These are phyloP conservation scores for Pipistrellus kuhlii DNA, from an alignment of 2,797 vertebrate genomes.

Conservation along the genomic window DNA sequence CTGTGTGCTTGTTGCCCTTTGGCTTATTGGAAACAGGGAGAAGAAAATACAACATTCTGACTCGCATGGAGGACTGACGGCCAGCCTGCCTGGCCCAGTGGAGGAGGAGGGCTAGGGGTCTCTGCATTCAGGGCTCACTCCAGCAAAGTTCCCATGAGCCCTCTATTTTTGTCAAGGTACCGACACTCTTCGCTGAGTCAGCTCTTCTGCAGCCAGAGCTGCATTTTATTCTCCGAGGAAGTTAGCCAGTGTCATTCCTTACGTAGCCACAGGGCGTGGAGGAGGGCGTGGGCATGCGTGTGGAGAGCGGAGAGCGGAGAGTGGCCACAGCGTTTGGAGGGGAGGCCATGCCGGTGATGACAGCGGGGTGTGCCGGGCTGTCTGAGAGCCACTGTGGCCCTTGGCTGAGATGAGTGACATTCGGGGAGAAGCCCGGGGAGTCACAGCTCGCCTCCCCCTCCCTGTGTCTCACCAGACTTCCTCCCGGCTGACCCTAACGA, in stretches of 20 bases:
- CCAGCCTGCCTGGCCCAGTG: too few relatives aligned
- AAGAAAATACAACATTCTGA: neutral
- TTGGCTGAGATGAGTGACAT: neutral
- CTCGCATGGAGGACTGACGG: accelerated
- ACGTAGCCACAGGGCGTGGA: neutral
- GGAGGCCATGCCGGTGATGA: neutral
- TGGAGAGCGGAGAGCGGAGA: too few relatives aligned
- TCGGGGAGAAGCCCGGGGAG: neutral
- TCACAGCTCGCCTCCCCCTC: neutral
- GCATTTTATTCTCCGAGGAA: too few relatives aligned
- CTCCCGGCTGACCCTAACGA: neutral
- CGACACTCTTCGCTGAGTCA: too few relatives aligned
- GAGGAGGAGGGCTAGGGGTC: too few relatives aligned
- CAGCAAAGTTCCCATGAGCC: neutral
- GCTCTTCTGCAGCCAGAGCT: neutral
- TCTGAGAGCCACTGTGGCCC: neutral
- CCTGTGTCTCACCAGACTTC: neutral
- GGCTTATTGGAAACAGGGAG: neutral
- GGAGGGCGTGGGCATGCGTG: neutral
- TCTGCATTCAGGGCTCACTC: too few relatives aligned
- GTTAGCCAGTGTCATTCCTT: neutral
- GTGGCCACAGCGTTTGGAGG: too few relatives aligned
- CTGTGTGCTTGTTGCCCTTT: neutral
- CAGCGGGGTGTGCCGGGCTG: too few relatives aligned
- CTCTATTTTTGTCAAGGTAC: neutral